Conservation (phyloP, 1,140 invertebrate genomes). For the Reticulitermes speratus region DNA sequence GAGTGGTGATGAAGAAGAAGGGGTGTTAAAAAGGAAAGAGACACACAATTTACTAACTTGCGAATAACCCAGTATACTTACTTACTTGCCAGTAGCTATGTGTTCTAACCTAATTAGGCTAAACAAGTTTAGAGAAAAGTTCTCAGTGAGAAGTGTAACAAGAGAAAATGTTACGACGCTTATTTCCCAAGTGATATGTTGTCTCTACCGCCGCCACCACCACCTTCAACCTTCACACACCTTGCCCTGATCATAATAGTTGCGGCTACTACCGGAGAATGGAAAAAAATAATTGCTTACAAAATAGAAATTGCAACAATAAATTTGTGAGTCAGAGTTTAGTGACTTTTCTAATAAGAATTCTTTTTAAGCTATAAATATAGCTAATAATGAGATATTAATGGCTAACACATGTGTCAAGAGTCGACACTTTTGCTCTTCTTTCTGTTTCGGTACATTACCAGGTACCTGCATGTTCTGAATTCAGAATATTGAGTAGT, state of each 20-base stretch:
- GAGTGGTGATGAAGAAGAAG: not conserved
- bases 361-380: too few relatives aligned
- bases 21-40: not conserved
- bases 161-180: not conserved
- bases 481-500: too few relatives aligned
- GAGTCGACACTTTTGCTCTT: too few relatives aligned
- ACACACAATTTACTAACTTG: not conserved
- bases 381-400: too few relatives aligned
- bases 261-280: not conserved
- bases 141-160: not conserved
- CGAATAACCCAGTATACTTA: not conserved
- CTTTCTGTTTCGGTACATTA: too few relatives aligned
- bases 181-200: not conserved
- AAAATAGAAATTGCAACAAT: not conserved
- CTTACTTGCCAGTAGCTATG: not conserved
- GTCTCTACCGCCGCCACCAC: not conserved
- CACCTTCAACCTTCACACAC: not conserved
- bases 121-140: not conserved
- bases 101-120: constrained; percentile 12
- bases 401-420: too few relatives aligned
- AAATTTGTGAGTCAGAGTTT: not conserved
- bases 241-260: not conserved
- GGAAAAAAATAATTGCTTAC: not conserved
- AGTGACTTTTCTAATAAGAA: too few relatives aligned
- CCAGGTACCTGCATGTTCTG: too few relatives aligned